These are phyloP conservation scores for Strongylocentrotus purpuratus DNA, from an alignment of 35 echinoderm and acorn worm species.

Conservation along the genomic window DNA sequence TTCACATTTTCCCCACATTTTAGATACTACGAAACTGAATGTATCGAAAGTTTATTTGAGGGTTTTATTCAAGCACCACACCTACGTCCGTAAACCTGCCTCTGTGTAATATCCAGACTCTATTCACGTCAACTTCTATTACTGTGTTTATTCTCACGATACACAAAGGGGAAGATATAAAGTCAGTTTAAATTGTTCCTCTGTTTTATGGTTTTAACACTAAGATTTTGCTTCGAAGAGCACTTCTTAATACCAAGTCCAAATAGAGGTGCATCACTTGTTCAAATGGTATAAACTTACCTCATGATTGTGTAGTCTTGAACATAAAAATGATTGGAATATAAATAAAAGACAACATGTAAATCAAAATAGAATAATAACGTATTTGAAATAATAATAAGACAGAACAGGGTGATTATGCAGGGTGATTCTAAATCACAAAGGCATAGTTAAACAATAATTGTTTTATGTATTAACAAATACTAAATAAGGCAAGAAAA, in stretches of 20 bases:
- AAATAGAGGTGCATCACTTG: too few relatives aligned
- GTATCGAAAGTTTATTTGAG: not conserved
- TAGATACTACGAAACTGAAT: not conserved
- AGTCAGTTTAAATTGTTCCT: not conserved
- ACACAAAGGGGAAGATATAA: not conserved
- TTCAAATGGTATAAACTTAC: too few relatives aligned
- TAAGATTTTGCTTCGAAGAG: too few relatives aligned
- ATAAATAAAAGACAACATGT: not conserved
- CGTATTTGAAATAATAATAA: too few relatives aligned
- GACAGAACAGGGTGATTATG: not conserved
- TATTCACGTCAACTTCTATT: not conserved
- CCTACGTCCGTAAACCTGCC: not conserved
- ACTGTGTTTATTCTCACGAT: not conserved
- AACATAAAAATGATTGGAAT: too few relatives aligned
- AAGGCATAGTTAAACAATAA: not conserved
- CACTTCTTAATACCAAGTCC: too few relatives aligned
- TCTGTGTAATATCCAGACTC: not conserved
- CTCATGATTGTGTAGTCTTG: too few relatives aligned
- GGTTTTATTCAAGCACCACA: not conserved
- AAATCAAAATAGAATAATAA: not conserved
- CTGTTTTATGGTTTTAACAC: not conserved
- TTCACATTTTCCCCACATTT: not conserved
- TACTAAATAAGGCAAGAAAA: too few relatives aligned
- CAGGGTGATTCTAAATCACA: not conserved
- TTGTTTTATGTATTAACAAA: too few relatives aligned